Base-by-base conservation (phyloP, 2,113 vertebrate genomes). In the Nothoprocta pentlandii region DNA sequence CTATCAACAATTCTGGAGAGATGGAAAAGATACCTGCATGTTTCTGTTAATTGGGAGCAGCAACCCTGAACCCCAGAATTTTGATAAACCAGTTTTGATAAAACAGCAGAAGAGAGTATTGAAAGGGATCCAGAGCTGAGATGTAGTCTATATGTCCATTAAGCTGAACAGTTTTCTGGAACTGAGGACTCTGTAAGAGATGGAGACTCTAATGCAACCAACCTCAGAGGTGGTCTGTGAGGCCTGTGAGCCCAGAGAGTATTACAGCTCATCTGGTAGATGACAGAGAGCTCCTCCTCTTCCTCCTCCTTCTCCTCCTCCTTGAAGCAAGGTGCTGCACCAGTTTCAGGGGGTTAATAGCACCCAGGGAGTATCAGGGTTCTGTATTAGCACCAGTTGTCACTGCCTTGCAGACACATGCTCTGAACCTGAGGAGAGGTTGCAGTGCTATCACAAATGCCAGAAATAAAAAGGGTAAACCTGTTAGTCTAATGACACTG, bases 91-190 rank as follows among this genome's bases (percentile, higher is more conserved):
- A 23, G 3, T 87, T 62, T 58, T 58, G 20, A 41, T 59, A 62
- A 89, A 74, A 53, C 12, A 62, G 8, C 22, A 47, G 13, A 26
- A 69, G 3, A 3, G 5, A 15, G 0, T 64, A 21, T 0, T 44
- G 6, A 25, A 25, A 11, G n/a, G 51, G 17, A 16, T 34, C 58
- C 46, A 10, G 58, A 70, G 74, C 25, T 9, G 62, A 20, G 53
- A 44, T 7, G 2, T 34, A 34, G 84, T 42, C 69, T 66, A 3
- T 16, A 39, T 22, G 36, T 22, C 79, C 34, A 25, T 42, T 39
- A 34, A 77, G 2, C 6, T 39, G 32, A 77, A 30, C 2, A 15
- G 8, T 67, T 81, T 62, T 70, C 8, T 62, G 11, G 26, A 78
- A 70, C 36, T 34, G 61, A 47, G 63, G 7, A 16, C 25, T 61